Evolutionary conservation across 1,140 invertebrate genomes (phyloP).

Genomic region (Papilio aristodemus): DNA sequence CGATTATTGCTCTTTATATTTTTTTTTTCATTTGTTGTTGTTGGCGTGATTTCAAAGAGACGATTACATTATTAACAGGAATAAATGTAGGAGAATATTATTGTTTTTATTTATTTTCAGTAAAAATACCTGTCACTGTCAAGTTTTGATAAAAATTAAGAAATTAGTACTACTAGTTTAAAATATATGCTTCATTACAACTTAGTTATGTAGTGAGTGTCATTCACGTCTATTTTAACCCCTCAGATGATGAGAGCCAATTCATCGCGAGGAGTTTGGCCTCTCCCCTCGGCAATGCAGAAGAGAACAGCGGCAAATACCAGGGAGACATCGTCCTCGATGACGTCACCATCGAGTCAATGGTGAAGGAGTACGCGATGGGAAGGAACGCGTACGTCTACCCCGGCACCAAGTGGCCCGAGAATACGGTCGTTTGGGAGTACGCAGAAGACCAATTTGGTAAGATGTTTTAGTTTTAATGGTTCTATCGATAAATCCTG

Average conservation of each 20-base stretch:
- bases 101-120: too few species aligned
- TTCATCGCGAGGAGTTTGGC: conserved; percentile 41
- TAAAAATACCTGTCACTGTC: too few species aligned
- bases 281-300: conserved; percentile 49
- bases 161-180: too few species aligned
- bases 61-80: too few species aligned
- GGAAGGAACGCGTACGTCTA: conserved; percentile 61
- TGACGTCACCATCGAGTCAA: conserved; percentile 58
- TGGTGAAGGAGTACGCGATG: conserved; percentile 56
- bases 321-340: conserved; percentile 80
- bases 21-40: too few species aligned
- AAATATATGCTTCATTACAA: too few species aligned
- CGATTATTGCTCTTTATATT: background rate
- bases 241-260: conserved; percentile 46
- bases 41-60: too few species aligned
- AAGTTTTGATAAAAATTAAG: too few species aligned
- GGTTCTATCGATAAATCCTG: too few species aligned
- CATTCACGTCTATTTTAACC: background rate
- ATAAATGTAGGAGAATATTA: too few species aligned
- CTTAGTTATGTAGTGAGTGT: background rate
- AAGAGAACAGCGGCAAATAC: conserved; percentile 73
- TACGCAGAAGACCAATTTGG: conserved; percentile 62
- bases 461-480: conserved; percentile 33
- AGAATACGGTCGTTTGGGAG: conserved; percentile 62
- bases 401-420: conserved; percentile 62